Evolutionary conservation across 2,797 vertebrate genomes (phyloP).

Genomic region (Lacerta agilis): DNA sequence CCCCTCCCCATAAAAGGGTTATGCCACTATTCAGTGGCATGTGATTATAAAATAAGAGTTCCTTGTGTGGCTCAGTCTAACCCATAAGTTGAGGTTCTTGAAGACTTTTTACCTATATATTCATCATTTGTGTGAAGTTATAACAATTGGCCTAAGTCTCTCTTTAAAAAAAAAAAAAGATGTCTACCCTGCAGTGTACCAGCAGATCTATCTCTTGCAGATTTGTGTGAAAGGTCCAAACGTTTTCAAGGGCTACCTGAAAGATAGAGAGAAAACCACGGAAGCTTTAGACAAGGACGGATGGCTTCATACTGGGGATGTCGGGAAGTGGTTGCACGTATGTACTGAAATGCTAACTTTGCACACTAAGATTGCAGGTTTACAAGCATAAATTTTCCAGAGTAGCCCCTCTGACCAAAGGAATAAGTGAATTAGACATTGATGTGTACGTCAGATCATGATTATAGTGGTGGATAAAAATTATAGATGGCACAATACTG

Average conservation of each 20-base stretch:
- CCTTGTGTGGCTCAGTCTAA: background rate
- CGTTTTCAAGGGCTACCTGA: conserved; percentile 97
- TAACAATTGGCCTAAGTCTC: background rate
- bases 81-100: background rate
- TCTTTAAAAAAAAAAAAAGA: background rate
- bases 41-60: background rate
- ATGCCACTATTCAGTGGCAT: background rate
- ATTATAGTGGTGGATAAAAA: background rate
- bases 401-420: background rate
- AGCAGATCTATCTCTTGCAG: conserved; percentile 74
- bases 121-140: background rate
- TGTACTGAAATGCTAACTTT: conserved; percentile 45
- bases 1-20: background rate
- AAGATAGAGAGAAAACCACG: conserved; percentile 89
- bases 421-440: background rate
- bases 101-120: background rate
- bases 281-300: conserved; percentile 91
- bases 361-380: background rate
- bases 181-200: background rate
- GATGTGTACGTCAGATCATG: background rate
- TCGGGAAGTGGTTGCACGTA: conserved; percentile 95
- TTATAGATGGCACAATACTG: background rate
- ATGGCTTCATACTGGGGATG: conserved; percentile 98
- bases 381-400: background rate
- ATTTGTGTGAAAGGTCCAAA: conserved; percentile 98